Conservation (phyloP, 2,797 vertebrate species). For the Onychomys leucogaster region DNA sequence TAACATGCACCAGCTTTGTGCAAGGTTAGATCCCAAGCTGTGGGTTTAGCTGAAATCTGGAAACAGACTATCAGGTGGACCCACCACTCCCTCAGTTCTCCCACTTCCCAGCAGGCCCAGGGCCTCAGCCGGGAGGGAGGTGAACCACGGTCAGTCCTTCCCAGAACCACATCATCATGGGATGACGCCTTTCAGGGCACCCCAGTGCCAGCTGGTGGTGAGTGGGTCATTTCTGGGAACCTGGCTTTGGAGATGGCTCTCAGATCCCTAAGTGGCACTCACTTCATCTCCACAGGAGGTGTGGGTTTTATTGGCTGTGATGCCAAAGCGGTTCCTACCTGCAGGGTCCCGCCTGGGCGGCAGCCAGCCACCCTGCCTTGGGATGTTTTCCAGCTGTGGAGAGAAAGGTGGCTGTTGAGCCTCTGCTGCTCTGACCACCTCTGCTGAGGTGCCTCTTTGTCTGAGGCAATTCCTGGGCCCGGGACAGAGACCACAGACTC, state of each 20-base stretch:
- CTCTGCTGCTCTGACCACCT: not conserved
- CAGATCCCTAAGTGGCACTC: conserved; percentile 55
- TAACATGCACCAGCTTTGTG: not conserved
- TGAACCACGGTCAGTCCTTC: not conserved
- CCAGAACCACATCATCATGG: conserved; percentile 55
- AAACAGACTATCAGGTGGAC: not conserved
- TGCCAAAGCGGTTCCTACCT: conserved; percentile 42
- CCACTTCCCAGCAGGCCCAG: not conserved
- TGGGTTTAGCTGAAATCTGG: not conserved
- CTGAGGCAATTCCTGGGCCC: not conserved
- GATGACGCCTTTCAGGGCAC: not conserved
- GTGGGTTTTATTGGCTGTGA: conserved; percentile 67
- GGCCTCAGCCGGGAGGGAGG: not conserved
- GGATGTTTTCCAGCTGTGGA: conserved; percentile 11
- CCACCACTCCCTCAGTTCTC: not conserved
- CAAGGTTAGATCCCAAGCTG: not conserved
- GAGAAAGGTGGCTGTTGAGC: not conserved
- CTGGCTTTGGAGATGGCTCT: conserved; percentile 40
- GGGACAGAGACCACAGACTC: not conserved
- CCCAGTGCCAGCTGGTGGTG: not conserved
- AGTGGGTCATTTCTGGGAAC: conserved; percentile 69
- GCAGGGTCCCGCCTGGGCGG: conserved; percentile 57
- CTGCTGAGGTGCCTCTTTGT: conserved; percentile 39
- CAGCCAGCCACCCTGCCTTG: conserved; percentile 23
- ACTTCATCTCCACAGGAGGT: conserved; percentile 46